Conservation (phyloP, 2,888 invertebrate species). For the Amiota minor region DNA sequence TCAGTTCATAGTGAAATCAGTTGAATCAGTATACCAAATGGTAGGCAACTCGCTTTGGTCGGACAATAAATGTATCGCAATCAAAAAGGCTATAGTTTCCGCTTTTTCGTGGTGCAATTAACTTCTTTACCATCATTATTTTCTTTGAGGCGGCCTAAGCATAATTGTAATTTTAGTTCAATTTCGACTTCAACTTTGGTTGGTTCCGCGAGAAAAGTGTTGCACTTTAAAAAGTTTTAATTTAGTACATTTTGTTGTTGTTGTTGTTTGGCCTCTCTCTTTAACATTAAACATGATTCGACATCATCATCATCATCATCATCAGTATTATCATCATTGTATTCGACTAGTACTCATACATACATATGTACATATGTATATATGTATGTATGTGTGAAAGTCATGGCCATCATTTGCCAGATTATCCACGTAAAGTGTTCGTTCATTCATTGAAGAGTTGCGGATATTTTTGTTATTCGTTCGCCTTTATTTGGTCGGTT, state of each 20-base stretch:
- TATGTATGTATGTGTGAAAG: slow-evolving; percentile 42
- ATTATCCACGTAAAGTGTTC: slow-evolving; percentile 57
- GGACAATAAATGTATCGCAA: slow-evolving; percentile 61
- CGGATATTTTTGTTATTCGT: background rate
- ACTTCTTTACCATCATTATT: slow-evolving; percentile 61
- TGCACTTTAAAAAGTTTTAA: slow-evolving; percentile 29
- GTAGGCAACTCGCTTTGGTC: background rate
- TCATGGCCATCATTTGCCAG: slow-evolving; percentile 62
- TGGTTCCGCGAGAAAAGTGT: slow-evolving; percentile 17
- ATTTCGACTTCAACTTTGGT: no score
- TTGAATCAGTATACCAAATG: no score
- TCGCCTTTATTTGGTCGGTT: background rate
- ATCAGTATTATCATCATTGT: background rate
- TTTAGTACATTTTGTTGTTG: background rate
- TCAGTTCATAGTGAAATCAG: slow-evolving; percentile 42
- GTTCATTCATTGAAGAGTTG: slow-evolving; percentile 48
- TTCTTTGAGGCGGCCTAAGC: slow-evolving; percentile 4
- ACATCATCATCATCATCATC: slow-evolving; percentile 36
- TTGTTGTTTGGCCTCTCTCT: background rate
- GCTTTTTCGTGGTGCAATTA: slow-evolving; percentile 64
- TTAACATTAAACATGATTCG: slow-evolving; percentile 27
- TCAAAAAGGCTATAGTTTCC: slow-evolving; percentile 64
- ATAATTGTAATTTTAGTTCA: slow-evolving; percentile 15
- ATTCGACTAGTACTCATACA: background rate
- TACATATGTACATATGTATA: background rate